Base-by-base conservation (phyloP, 2,797 vertebrate genomes). In the Bucorvus abyssinicus region DNA sequence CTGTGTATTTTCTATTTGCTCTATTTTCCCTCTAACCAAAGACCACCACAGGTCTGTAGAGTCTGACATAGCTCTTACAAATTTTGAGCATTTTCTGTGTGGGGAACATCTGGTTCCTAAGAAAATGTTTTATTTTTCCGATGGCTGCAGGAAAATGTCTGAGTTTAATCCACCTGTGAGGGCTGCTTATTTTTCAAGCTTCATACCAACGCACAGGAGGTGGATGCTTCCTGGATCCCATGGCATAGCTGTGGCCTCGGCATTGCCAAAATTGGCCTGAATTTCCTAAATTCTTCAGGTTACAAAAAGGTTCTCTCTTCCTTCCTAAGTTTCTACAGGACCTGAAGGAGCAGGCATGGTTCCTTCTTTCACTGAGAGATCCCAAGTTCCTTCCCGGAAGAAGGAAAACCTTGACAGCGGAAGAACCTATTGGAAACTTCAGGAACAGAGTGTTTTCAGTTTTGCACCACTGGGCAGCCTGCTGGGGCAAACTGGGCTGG, bases 121-220 rank as follows among this genome's bases (percentile, higher is more conserved):
- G 63, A 90, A 73, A 95, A 88, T 1, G 77, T n/a, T 70, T 77
- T 74, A 53, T 88, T 93, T 94, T 91, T 32, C 50, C 50, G 77
- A 36, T 75, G 91, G 82, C 89, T 88, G 55, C 44, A 59, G 88
- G 36, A 89, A 71, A 59, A 93, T 40, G 78, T 60, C 81, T 93
- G 88, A 52, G 83, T 88, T 90, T 94, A 84, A 95, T 60, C 89
- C 94, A 94, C 83, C 91, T 90, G 89, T 85, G 87, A 88, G 61
- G 32, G 90, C 40, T 90, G 89, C 85, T 96, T 96, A 94, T 94
- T 94, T 97, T 94, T 93, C 23, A 87, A 84, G 34, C 87, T 89
- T 40, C 74, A 74, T n/a, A 50, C 44, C 70, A 36, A 21, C 70
- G 47, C 63, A 32, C 60, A 30, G 86, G 85, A 89, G 67, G 80